phyloP scores from a whole-genome alignment of 2,113 vertebrate species.

The Emberiza fucata region DNA sequence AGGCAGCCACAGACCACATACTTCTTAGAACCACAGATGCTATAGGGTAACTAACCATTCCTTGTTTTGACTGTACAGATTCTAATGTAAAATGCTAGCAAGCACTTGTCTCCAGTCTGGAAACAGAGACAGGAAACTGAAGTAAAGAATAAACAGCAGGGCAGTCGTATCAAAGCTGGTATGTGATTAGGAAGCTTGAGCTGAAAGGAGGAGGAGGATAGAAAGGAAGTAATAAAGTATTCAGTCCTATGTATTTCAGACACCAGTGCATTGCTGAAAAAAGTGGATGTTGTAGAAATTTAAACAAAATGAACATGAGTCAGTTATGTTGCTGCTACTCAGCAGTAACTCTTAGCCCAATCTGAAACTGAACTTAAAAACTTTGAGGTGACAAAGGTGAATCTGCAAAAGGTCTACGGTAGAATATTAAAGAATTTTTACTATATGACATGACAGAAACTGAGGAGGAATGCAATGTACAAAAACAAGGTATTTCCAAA shows the following conservation, averaged over 20 bases:
- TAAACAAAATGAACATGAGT: not conserved
- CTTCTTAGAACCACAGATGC: not conserved
- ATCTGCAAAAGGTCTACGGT: not conserved
- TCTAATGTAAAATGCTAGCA: not conserved
- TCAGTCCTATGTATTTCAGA: not conserved
- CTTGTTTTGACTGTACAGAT: not conserved
- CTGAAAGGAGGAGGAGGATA: not conserved
- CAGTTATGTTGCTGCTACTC: not conserved
- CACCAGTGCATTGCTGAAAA: not conserved
- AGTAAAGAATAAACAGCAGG: not conserved
- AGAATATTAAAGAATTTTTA: not conserved
- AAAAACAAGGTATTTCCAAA: not conserved
- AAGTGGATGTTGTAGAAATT: not conserved
- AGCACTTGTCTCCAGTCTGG: not conserved
- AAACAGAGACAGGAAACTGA: not conserved
- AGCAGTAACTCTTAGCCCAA: not conserved
- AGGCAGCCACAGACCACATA: conserved; percentile 26
- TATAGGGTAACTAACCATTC: not conserved
- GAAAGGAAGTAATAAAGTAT: not conserved
- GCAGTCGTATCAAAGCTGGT: not conserved
- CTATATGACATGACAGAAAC: not conserved
- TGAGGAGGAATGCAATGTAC: not conserved
- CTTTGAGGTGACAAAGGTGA: not conserved
- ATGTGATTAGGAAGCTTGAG: not conserved
- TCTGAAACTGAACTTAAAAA: not conserved